These are phyloP conservation scores for Megalops cyprinoides DNA, from an alignment of 2,797 vertebrate species.

Conservation along the genomic window DNA sequence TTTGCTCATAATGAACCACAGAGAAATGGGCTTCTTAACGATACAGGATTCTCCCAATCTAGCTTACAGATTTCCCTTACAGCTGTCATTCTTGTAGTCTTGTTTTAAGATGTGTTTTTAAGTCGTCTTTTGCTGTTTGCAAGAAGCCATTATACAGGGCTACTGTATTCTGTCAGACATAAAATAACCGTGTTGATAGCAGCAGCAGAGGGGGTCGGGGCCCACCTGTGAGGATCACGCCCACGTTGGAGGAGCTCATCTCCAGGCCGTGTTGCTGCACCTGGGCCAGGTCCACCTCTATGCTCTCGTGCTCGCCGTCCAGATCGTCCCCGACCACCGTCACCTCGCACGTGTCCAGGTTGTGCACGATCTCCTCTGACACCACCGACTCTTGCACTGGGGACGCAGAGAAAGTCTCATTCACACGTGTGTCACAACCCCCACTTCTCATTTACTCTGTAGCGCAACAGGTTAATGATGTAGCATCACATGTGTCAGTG, in stretches of 20 bases:
- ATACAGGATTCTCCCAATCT: too few relatives aligned
- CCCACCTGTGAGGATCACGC: constrained; percentile 88
- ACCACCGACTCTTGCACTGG: constrained; percentile 96
- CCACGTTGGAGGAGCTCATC: constrained; percentile 87
- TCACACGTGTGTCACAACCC: neutral
- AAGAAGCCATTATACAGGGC: too few relatives aligned
- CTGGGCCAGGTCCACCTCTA: constrained; percentile 85
- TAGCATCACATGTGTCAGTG: neutral
- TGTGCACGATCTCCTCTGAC: constrained; percentile 98
- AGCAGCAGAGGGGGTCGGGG: constrained; percentile 6
- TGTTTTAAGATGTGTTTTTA: too few relatives aligned
- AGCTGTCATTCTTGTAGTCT: too few relatives aligned
- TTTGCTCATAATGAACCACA: too few relatives aligned
- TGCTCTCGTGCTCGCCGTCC: constrained; percentile 87
- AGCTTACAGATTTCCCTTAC: too few relatives aligned
- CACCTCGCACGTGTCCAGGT: constrained; percentile 94
- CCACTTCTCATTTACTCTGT: too few relatives aligned
- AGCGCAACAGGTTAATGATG: neutral
- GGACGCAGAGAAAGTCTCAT: neutral
- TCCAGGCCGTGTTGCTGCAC: constrained; percentile 89
- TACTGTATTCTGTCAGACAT: too few relatives aligned
- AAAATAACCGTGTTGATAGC: too few relatives aligned
- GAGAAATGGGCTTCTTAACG: too few relatives aligned
- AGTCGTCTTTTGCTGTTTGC: too few relatives aligned
- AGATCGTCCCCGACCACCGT: constrained; percentile 88